These are phyloP conservation scores for Erynnis tages DNA, from an alignment of 2,888 invertebrate species.

Conservation along the genomic window DNA sequence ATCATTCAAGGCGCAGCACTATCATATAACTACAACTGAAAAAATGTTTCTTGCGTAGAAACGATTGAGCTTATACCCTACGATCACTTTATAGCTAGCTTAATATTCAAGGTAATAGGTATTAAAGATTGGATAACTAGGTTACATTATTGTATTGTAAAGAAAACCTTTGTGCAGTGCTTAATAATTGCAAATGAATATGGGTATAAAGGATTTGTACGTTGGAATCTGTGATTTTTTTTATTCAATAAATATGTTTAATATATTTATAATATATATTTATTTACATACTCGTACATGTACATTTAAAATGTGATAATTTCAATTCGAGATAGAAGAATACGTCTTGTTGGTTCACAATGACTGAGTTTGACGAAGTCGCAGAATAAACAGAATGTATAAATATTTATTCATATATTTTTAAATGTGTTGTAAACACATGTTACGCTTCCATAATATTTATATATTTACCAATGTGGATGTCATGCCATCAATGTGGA, in stretches of 20 bases:
- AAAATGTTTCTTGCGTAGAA: no score
- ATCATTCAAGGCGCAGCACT: no score
- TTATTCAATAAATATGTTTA: conserved; percentile 10
- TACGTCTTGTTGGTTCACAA: background rate
- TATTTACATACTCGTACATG: conserved; percentile 1
- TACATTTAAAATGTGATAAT: conserved; percentile 20
- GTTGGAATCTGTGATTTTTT: conserved; percentile 27
- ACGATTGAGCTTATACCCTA: no score
- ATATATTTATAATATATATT: conserved; percentile 15
- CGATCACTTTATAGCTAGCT: no score
- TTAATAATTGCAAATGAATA: no score
- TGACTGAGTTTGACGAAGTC: conserved; percentile 19
- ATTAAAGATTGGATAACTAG: background rate
- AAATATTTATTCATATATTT: conserved; percentile 7
- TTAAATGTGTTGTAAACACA: conserved; percentile 13
- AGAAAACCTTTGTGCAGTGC: no score
- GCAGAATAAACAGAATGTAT: conserved; percentile 1
- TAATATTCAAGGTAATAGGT: no score
- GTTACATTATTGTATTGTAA: no score
- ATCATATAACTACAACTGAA: no score
- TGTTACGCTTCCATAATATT: conserved; percentile 6
- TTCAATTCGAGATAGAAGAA: background rate
- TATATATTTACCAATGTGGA: conserved; percentile 2
- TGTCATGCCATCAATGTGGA: no score
- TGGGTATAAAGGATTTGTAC: background rate